A percentile compares a stretch with the other conserved stretches of the same genome.
Conservation (phyloP, 1,140 invertebrate species). For the Pollicipes pollicipes region DNA sequence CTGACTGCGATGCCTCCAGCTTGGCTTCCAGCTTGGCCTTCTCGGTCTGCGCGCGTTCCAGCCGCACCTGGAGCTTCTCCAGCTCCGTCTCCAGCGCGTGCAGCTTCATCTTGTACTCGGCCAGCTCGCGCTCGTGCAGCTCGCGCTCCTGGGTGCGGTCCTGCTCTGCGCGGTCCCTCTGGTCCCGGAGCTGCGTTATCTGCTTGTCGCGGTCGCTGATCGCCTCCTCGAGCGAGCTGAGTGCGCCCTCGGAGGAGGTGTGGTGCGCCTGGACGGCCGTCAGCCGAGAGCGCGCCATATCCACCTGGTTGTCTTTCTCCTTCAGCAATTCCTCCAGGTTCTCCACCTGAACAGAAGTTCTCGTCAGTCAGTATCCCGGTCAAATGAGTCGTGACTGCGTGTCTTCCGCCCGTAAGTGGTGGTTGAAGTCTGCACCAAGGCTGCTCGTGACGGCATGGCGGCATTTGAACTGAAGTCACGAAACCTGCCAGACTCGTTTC, state of each 20-base stretch:
- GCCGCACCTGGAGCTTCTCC: conserved; percentile 67
- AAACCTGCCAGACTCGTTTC: too few species aligned
- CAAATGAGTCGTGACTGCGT: too few species aligned
- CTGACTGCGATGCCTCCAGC: conserved; percentile 75
- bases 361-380: too few species aligned
- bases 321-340: conserved; percentile 89
- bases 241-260: conserved; percentile 73
- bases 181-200: conserved; percentile 75
- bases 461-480: too few species aligned
- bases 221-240: conserved; percentile 83
- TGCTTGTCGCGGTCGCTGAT: conserved; percentile 94
- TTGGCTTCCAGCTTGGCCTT: conserved; percentile 78
- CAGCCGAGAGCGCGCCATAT: conserved; percentile 67
- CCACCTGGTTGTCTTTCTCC: conserved; percentile 95
- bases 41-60: conserved; percentile 69
- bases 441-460: too few species aligned
- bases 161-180: conserved; percentile 84
- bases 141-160: conserved; percentile 88
- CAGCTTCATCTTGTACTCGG: conserved; percentile 82
- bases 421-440: too few species aligned
- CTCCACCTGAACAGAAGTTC: conserved; percentile 91
- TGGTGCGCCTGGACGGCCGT: conserved; percentile 69
- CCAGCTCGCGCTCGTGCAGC: conserved; percentile 76
- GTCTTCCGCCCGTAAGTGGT: too few species aligned
- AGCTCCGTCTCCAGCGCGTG: conserved; percentile 36